Conservation (phyloP, 2,797 vertebrate species). For the Coregonus sp. region DNA sequence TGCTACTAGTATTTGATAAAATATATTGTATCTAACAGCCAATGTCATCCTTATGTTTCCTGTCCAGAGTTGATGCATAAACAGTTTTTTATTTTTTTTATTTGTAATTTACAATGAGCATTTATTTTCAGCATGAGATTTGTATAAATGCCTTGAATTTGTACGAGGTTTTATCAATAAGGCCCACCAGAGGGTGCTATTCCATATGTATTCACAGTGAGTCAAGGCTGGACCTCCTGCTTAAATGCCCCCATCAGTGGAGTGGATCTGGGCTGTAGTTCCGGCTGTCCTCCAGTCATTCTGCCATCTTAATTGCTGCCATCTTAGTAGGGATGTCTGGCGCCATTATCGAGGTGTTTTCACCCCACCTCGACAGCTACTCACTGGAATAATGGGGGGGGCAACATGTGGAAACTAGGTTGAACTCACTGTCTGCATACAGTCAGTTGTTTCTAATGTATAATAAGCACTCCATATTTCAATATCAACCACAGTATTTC, state of each 20-base stretch:
- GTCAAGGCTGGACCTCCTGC: constrained; percentile 21
- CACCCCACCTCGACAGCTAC: neutral
- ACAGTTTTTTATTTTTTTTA: no score
- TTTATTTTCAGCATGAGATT: neutral
- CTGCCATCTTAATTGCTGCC: constrained; percentile 66
- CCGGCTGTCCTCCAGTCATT: constrained; percentile 34
- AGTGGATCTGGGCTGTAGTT: constrained; percentile 40
- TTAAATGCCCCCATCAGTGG: constrained; percentile 25
- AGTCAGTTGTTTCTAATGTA: no score
- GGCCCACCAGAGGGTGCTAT: constrained; percentile 70
- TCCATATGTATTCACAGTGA: constrained; percentile 49
- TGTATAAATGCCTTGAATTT: neutral
- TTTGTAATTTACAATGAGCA: neutral
- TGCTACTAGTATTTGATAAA: no score
- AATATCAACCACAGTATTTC: neutral
- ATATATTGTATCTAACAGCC: no score
- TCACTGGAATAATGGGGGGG: neutral
- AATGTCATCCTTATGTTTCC: no score
- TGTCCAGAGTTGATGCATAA: no score
- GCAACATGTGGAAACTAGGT: neutral
- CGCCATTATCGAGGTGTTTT: constrained; percentile 1
- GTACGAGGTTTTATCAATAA: neutral
- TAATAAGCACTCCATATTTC: neutral
- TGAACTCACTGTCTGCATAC: neutral
- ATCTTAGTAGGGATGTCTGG: constrained; percentile 46